Evolutionary conservation across 2,888 invertebrate genomes (phyloP), one percentile per base, ranked within the genome.

Genomic region (Caenorhabditis sp.): DNA sequence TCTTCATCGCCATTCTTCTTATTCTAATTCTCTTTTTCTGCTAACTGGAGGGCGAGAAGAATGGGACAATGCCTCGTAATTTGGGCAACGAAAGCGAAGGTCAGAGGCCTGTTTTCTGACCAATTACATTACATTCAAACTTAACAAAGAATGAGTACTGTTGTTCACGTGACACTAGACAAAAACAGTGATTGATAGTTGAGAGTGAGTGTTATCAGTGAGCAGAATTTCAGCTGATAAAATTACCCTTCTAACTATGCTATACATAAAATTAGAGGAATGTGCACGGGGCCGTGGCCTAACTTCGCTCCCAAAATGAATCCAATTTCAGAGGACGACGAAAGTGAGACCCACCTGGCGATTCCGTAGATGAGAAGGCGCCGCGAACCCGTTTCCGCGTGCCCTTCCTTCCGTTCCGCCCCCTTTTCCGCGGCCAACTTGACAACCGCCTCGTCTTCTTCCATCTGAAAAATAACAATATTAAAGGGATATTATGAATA

Each of bases 291-390:
- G n/a, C n/a, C n/a, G n/a, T n/a, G n/a, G n/a, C n/a, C n/a, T n/a
- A n/a, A n/a, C n/a, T n/a, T n/a, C n/a, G n/a, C n/a, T n/a, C n/a
- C n/a, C n/a, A 59, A 35, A 30, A 26, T 32, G 32, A 52, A 7
- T 30, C 30, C 6, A 9, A 30, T n/a, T n/a, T 32, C 26, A 17
- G 17, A 46, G 32, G n/a, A 9, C 15, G n/a, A 37, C 45, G 39
- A 59, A 68, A 66, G 56, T 66, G 56, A 50, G 37, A 56, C 66
- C 30, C 39, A 68, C 68, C 68, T 52, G 48, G 43, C 68, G 41
- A 58, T 59, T 68, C 68, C 68, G 68, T 68, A 68, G 68, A 68
- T 59, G 50, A 68, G 52, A 50, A 68, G 43, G 13, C 68, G 59
- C 11, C 52, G 48, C 27, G 62, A 62, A 68, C 68, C 68, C 68